Base-by-base conservation (phyloP, 2,888 invertebrate species). In the Phyllotreta striolata region DNA sequence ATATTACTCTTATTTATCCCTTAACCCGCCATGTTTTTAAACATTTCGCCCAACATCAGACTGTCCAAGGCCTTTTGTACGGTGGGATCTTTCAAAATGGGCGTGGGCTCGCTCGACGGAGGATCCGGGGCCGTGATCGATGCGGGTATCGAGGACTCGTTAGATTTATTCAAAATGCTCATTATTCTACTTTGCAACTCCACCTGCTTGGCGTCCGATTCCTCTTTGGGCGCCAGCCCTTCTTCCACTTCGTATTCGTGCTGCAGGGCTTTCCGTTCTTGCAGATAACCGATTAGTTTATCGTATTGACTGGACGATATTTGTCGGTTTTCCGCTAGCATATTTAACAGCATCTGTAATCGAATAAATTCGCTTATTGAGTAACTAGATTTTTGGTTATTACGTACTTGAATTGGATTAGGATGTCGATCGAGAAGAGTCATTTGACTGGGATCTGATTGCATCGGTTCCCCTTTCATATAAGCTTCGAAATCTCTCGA, bases 21-120 rank as follows among this genome's bases (percentile, higher is more conserved):
- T 24, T 24, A 24, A 24, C 24, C 24, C 24, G 24, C 52, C 10
- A 85, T 84, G 72, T 76, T 84, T 78, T 85, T 85, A 70, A 85
- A 81, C 77, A 85, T 83, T 73, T 85, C 86, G 24, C 87, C 86
- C 70, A 85, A 84, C 47, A 87, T 80, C 41, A 87, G 81, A 63
- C 90, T 90, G 76, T 93, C 91, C 56, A 93, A 81, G 0, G 93
- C 92, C 80, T 90, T 91, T 80, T 91, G 89, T 8, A 93, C 90
- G 1, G 90, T 89, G 0, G 90, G 89, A 78, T 93, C 92, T 66
- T 88, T 89, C 13, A 93, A 82, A n/a, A 93, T 79, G 6, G 81
- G 81, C 5, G 79, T 77, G 3, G 81, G 75, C 6, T 73, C 70
- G n/a, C 70, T 66, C 68, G 79, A 73, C 12, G 70, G 62, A 6